Base-by-base conservation (phyloP, 2,888 invertebrate species). In the Thymelicus lineola region DNA sequence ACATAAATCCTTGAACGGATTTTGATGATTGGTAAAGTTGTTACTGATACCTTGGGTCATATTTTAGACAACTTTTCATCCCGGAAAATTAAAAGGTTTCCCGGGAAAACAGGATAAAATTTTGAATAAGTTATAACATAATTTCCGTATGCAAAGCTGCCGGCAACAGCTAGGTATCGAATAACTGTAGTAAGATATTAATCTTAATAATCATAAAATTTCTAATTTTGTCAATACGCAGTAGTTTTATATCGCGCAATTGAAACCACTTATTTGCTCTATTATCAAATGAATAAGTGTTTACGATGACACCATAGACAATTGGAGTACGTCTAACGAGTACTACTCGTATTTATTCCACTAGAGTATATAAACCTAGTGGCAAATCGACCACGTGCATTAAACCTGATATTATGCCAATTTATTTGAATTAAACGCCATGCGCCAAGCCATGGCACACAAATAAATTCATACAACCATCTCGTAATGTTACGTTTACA, bases 371-470 rank as follows among this genome's bases (percentile, higher is more conserved):
- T 42, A 12, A 10, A 38, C 36, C 10, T 42, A 42, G 12, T 42
- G 12, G 42, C 28, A 5, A 28, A 28, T 12, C 9, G 12, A 12
- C 2, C 9, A 42, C 42, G 42, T 42, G 42, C 42, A 42, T 12
- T 9, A 17, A 50, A 50, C 48, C 17, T 50, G 17, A 50, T 50
- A 50, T 9, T 15, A 50, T 9, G 7, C 48, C 48, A 50, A 50
- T 50, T 50, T 50, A 50, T 50, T 50, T 50, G 15, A 15, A 50
- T 50, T 50, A 50, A 42, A 50, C 48, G 15, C 48, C 15, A 50
- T 50, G 7, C 48, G 3, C 9, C 17, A 15, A 17, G 48, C 15
- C 48, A 20, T 66, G 38, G 14, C 53, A 50, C 48, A 50, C 62
- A 63, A 63, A 63, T 48, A 45, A 46, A 46, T 35, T 42, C 42